phyloP scores from a whole-genome alignment of 2,113 vertebrate species.

The Eolophus roseicapilla region DNA sequence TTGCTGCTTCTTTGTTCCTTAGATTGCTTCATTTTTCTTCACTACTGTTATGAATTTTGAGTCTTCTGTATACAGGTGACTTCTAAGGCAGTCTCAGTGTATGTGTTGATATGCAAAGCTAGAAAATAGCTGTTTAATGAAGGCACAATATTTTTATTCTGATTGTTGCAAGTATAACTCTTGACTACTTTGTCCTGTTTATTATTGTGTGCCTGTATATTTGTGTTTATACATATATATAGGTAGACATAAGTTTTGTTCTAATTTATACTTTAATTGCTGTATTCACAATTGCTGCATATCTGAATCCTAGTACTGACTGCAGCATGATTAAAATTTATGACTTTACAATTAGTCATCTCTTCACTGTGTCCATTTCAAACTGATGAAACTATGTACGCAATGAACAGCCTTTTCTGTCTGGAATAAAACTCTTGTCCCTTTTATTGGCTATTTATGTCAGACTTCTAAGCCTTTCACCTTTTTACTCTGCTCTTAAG shows the following conservation, averaged over 20 bases:
- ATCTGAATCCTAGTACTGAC: background rate
- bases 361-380: background rate
- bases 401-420: background rate
- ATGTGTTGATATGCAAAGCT: background rate
- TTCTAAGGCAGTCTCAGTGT: background rate
- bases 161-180: background rate
- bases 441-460: background rate
- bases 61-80: background rate
- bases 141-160: background rate
- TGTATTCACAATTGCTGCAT: background rate
- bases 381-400: background rate
- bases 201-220: background rate
- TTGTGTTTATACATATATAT: background rate
- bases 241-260: background rate
- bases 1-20: background rate
- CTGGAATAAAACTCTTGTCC: background rate
- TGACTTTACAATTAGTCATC: background rate
- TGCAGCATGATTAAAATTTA: background rate
- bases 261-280: background rate
- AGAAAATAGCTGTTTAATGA: background rate
- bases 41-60: background rate
- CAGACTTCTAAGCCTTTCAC: background rate
- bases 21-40: background rate
- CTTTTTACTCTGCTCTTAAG: background rate
- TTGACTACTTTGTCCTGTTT: background rate